Conservation (phyloP, 2,797 vertebrate genomes). For the Rhynchotus rufescens region DNA sequence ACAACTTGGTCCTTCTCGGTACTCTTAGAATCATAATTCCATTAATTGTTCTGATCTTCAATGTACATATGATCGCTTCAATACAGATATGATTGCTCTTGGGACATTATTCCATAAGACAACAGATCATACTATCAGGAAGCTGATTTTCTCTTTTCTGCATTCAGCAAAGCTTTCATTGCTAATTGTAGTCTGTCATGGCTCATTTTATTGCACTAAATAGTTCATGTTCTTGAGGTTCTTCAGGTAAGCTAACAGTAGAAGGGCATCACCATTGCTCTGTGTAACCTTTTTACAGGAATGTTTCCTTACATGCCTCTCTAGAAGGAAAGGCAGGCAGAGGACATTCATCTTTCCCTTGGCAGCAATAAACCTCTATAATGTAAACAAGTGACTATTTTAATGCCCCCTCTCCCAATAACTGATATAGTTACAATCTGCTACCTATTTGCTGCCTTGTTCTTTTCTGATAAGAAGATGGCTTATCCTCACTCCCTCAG, state of each 20-base stretch:
- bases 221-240: neutral
- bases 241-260: conserved; percentile 17
- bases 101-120: neutral
- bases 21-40: neutral
- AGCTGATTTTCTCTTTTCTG: neutral
- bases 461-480: neutral
- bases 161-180: neutral
- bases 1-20: neutral
- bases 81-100: neutral
- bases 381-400: neutral
- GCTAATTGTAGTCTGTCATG: neutral
- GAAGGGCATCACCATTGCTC: neutral
- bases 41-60: neutral
- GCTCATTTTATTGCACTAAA: conserved; percentile 4
- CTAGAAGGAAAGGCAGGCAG: neutral
- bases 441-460: neutral
- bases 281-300: neutral
- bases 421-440: neutral
- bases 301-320: neutral
- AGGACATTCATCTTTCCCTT: neutral
- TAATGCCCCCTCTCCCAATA: neutral
- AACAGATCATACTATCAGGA: neutral
- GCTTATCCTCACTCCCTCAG: neutral
- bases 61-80: no score
- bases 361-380: neutral